These are phyloP conservation scores for Chaetodon auriga DNA, from an alignment of 2,113 vertebrate genomes.

Conservation along the genomic window DNA sequence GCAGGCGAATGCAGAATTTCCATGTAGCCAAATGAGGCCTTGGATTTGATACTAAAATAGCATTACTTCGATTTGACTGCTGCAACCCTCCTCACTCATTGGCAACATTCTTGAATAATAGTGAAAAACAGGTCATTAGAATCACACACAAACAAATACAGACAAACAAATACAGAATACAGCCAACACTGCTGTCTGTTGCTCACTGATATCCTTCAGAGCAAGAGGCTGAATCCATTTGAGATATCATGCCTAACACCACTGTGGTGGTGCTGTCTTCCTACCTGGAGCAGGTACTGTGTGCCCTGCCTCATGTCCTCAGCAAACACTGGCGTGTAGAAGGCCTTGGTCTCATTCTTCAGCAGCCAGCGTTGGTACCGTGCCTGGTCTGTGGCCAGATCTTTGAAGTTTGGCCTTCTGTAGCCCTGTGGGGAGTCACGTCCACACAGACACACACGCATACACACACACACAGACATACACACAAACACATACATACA, in stretches of 20 bases:
- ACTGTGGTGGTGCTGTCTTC: background rate
- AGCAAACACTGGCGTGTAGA: constrained; percentile 94
- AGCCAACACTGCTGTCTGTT: background rate
- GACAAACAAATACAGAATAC: too few species aligned
- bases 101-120: too few species aligned
- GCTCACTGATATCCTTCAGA: background rate
- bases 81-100: too few species aligned
- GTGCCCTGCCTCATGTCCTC: constrained; percentile 95
- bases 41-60: too few species aligned
- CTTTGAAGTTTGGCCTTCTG: constrained; percentile 94
- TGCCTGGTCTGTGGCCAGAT: constrained; percentile 89
- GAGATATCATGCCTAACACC: background rate
- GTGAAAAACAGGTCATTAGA: too few species aligned
- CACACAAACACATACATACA: too few species aligned
- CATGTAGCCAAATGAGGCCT: background rate
- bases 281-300: constrained; percentile 96
- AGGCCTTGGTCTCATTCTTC: constrained; percentile 94
- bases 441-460: background rate
- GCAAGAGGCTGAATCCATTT: background rate
- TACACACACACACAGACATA: too few species aligned
- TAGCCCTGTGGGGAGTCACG: constrained; percentile 85
- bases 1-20: background rate
- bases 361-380: constrained; percentile 96
- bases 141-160: too few species aligned
- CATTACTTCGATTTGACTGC: background rate